Evolutionary conservation across 2,113 vertebrate species (phyloP).

Genomic region (Heptranchias perlo): DNA sequence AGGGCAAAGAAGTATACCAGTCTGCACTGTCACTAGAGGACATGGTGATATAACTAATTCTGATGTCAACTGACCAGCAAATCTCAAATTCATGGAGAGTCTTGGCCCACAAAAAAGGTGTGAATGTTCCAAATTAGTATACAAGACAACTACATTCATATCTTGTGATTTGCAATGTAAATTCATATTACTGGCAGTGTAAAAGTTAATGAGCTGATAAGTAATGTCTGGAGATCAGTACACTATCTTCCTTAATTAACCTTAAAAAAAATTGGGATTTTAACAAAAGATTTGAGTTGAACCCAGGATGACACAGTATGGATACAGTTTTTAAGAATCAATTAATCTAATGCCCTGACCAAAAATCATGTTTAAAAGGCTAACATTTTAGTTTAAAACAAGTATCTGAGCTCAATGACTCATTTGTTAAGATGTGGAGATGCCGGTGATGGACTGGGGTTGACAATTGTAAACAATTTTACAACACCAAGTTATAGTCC

Average conservation of each 20-base stretch:
- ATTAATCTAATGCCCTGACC: background rate
- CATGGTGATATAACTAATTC: background rate
- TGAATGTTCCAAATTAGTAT: background rate
- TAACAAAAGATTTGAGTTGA: background rate
- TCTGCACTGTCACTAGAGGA: background rate
- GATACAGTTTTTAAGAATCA: background rate
- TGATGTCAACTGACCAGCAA: background rate
- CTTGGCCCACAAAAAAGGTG: background rate
- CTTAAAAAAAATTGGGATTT: background rate
- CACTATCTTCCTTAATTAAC: background rate
- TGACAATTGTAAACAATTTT: too few species aligned
- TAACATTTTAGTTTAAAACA: background rate
- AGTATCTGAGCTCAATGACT: background rate
- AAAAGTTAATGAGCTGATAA: background rate
- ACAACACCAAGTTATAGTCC: too few species aligned
- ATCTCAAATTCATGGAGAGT: background rate
- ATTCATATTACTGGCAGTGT: background rate
- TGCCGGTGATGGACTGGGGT: too few species aligned
- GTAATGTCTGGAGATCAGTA: too few species aligned
- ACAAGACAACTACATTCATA: background rate
- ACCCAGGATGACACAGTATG: background rate
- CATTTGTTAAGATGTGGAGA: too few species aligned
- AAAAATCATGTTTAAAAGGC: conserved; percentile 5
- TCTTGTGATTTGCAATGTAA: background rate
- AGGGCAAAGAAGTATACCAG: background rate